A percentile compares a stretch with the other conserved stretches of the same genome.
Evolutionary conservation across 2,113 vertebrate species (phyloP).

Genomic region (Genyomyrus donnyi): DNA sequence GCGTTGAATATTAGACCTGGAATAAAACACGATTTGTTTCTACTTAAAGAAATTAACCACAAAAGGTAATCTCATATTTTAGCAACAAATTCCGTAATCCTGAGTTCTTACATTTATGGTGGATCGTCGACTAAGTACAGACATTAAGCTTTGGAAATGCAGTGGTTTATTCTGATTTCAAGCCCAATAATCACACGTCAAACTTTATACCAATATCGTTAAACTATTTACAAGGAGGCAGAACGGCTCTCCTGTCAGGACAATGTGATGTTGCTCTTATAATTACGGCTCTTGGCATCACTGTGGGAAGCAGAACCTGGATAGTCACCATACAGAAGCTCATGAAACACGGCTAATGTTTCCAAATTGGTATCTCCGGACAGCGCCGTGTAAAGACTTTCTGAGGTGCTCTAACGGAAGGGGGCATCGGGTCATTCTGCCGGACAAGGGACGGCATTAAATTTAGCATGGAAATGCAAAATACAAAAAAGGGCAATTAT

Average conservation of each 20-base stretch:
- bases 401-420: neutral
- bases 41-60: neutral
- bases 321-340: neutral
- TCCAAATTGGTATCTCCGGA: neutral
- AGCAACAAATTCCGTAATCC: neutral
- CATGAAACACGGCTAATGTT: neutral
- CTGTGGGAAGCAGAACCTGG: neutral
- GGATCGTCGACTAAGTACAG: neutral
- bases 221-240: neutral
- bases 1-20: neutral
- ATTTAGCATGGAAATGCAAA: neutral
- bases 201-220: neutral
- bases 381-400: neutral
- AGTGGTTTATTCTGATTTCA: neutral
- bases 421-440: neutral
- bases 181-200: neutral
- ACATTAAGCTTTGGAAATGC: neutral
- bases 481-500: neutral
- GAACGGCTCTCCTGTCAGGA: neutral
- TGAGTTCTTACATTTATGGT: neutral
- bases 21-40: constrained; percentile 27
- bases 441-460: neutral
- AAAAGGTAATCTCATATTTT: neutral
- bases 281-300: neutral
- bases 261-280: neutral